Conservation (phyloP, 1,140 invertebrate species). For the Pantala flavescens region DNA sequence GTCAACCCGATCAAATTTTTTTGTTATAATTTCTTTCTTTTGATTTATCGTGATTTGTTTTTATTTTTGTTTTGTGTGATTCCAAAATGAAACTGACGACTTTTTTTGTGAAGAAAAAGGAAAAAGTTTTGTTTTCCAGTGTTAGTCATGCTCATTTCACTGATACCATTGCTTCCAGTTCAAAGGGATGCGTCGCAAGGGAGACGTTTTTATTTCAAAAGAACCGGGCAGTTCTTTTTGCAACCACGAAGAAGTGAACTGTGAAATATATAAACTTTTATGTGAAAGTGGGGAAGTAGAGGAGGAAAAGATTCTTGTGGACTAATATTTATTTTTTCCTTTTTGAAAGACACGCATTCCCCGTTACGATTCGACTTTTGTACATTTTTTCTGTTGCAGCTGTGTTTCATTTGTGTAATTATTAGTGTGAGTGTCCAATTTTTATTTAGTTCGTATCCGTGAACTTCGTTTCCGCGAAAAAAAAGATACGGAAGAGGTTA, state of each 20-base stretch:
- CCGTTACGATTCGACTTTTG: neutral
- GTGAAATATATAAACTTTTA: neutral
- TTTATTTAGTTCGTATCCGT: neutral
- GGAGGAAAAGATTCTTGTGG: neutral
- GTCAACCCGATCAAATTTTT: neutral
- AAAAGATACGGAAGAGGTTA: neutral
- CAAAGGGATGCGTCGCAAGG: neutral
- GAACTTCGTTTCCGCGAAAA: neutral
- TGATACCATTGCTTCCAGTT: neutral
- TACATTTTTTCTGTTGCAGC: neutral
- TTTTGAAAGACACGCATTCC: neutral
- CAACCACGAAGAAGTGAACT: neutral
- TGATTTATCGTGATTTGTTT: neutral
- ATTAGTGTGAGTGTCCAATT: neutral
- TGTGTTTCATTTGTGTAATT: neutral
- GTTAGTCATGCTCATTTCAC: neutral
- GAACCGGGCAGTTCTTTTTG: neutral
- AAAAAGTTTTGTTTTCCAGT: constrained; percentile 5
- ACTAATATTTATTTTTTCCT: constrained; percentile 5
- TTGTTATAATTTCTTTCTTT: neutral
- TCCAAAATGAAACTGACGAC: neutral
- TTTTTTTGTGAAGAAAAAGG: neutral
- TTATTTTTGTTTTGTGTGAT: constrained; percentile 6
- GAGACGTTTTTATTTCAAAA: neutral
- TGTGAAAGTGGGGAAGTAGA: neutral